Evolutionary conservation across 2,888 invertebrate genomes (phyloP), one percentile per base, ranked within the genome.

Genomic region (Torymus texanus): DNA sequence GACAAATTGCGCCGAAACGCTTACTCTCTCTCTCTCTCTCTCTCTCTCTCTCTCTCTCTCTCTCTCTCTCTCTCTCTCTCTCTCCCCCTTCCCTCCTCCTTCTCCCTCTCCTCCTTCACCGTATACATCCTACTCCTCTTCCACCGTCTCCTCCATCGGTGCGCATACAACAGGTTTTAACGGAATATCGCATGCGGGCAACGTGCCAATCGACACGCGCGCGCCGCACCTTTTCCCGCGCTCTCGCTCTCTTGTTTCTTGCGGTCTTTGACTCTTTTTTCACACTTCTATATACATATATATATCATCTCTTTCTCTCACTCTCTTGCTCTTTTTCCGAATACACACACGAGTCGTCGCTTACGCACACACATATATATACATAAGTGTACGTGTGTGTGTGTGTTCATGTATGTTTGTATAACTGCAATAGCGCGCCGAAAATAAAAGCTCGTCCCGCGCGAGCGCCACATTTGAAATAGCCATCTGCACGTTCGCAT

Each of bases 101-200:
- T 0, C 10, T 41, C 1, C 41, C 8, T 8, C 41, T 8, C 41
- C 41, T 8, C 8, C 41, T 8, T 8, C 41, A 8, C 8, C 41
- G 8, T 8, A 8, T 8, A 8, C 41, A 41, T 41, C 41, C 41
- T 14, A 24, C 24, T 12, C 62, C 11, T 14, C 29, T 62, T 24
- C 18, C 62, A 4, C 29, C 18, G 29, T 62, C 41, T 41, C 41
- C 41, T 41, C 41, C 41, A 1, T 8, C 41, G 41, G 41, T 8
- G 67, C 21, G 50, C n/a, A 59, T 59, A 66, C 75, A 75, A 75
- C 75, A 75, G 75, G 75, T 75, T 66, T 66, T 58, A 18, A 41
- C 65, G 65, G 65, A 3, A 51, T 21, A 50, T 16, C 41, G 14
- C 56, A 21, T 14, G 58, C 59, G 66, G 75, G 65, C 75, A 29